A percentile compares a stretch with the other conserved stretches of the same genome.
Conservation (phyloP, 2,797 vertebrate genomes). For the Enteromius viviparus region DNA sequence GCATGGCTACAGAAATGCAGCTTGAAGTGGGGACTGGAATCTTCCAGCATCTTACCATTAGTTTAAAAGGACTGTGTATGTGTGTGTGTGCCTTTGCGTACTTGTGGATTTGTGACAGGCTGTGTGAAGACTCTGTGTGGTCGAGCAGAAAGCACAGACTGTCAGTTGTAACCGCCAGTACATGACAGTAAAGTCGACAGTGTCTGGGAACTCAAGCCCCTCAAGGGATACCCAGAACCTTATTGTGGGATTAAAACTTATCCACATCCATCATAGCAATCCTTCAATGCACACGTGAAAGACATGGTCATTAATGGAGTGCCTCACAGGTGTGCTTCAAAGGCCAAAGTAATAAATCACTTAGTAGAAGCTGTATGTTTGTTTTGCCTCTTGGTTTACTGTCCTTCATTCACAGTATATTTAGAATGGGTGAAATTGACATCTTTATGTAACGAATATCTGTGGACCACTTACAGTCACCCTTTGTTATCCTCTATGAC, state of each 20-base stretch:
- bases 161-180: slow-evolving; percentile 49
- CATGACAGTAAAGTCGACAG: slow-evolving; percentile 39
- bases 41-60: slow-evolving; percentile 7
- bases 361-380: slow-evolving; percentile 5
- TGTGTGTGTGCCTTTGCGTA: neutral
- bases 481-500: neutral
- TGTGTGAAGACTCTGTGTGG: slow-evolving; percentile 16
- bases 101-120: slow-evolving; percentile 8
- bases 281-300: slow-evolving; percentile 22
- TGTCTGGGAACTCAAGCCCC: slow-evolving; percentile 40
- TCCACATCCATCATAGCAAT: slow-evolving; percentile 29
- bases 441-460: slow-evolving; percentile 5
- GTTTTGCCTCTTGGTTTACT: neutral
- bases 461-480: neutral
- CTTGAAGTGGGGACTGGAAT: neutral
- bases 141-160: slow-evolving; percentile 34
- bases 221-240: slow-evolving; percentile 17
- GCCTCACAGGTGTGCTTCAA: slow-evolving; percentile 27
- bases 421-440: neutral
- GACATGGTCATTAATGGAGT: slow-evolving; percentile 23
- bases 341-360: slow-evolving; percentile 31
- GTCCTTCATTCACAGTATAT: neutral
- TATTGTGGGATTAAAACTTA: slow-evolving; percentile 33
- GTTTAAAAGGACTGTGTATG: neutral
- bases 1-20: neutral